These are phyloP conservation scores for Nephrotoma guestfalica DNA, from an alignment of 2,888 invertebrate genomes.

Conservation along the genomic window DNA sequence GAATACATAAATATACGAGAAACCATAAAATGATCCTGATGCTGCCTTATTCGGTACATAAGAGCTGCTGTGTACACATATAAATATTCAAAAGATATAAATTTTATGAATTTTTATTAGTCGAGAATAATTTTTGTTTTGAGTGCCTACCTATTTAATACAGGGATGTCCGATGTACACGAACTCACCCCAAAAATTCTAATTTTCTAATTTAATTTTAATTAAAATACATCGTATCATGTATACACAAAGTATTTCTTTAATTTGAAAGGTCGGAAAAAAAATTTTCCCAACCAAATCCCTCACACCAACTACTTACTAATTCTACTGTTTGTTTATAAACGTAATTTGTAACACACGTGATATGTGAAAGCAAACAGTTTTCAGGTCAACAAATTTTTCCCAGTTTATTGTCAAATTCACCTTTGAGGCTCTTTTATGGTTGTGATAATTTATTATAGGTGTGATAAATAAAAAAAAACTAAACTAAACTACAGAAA, in stretches of 20 bases:
- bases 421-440: neutral
- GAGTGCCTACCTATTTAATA: neutral
- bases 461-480: neutral
- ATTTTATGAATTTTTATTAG: neutral
- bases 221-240: neutral
- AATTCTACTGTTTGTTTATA: neutral
- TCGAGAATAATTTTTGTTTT: neutral
- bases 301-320: neutral
- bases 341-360: neutral
- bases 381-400: neutral
- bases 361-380: neutral
- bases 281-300: neutral
- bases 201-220: neutral
- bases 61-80: neutral
- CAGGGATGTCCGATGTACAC: neutral
- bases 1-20: neutral
- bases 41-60: neutral
- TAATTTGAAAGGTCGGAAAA: neutral
- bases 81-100: neutral
- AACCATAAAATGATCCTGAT: neutral
- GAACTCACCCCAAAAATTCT: neutral
- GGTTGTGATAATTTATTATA: neutral
- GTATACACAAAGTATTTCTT: neutral
- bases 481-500: neutral
- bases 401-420: neutral